Conservation (phyloP, 1,140 invertebrate genomes). For the Drosophila rufa region DNA sequence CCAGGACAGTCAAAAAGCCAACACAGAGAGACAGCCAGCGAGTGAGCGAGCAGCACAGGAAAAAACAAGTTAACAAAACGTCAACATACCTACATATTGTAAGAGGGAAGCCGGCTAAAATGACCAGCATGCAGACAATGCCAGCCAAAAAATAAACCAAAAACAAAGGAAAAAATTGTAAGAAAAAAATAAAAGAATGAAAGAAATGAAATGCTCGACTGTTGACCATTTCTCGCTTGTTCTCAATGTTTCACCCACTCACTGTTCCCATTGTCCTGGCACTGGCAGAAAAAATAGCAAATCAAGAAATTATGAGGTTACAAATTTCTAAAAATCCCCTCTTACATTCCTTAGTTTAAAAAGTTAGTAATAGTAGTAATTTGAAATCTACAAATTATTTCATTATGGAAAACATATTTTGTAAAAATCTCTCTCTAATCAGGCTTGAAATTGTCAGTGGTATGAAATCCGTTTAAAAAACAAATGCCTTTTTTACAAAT, state of each 20-base stretch:
- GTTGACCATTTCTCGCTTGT: slow-evolving; percentile 1
- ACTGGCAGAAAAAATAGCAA: not conserved
- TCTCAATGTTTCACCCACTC: not conserved
- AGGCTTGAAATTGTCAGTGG: too few species aligned
- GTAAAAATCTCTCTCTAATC: too few species aligned
- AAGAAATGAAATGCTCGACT: not conserved
- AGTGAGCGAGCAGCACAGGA: slow-evolving; percentile 42
- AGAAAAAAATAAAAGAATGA: not conserved
- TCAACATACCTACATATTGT: slow-evolving; percentile 52
- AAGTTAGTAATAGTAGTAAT: too few species aligned
- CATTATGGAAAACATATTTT: too few species aligned
- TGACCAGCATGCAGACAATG: slow-evolving; percentile 56
- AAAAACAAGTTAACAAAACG: slow-evolving; percentile 82
- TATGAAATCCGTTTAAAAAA: too few species aligned
- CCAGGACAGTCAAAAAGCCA: slow-evolving; percentile 18
- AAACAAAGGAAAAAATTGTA: not conserved
- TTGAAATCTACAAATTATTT: too few species aligned
- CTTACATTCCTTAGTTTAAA: too few species aligned
- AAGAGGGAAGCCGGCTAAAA: slow-evolving; percentile 57
- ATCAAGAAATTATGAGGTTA: not conserved
- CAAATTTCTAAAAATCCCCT: too few species aligned
- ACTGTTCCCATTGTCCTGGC: not conserved
- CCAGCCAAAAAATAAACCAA: slow-evolving; percentile 9
- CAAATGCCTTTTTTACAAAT: too few species aligned
- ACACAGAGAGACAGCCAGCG: not conserved